Conservation (phyloP, 2,888 invertebrate species). For the Acanthosepion lycidas region DNA sequence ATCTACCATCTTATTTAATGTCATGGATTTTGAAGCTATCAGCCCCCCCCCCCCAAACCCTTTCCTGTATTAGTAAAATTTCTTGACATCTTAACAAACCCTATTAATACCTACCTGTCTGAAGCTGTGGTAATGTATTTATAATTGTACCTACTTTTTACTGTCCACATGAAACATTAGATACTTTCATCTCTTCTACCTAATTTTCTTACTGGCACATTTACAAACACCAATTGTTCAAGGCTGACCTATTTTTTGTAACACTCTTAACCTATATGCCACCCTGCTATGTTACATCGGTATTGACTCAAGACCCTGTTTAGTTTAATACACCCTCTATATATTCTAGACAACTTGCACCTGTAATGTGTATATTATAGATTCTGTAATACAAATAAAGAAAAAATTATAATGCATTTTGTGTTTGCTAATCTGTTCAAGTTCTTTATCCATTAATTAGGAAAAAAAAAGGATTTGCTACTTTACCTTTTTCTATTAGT, state of each 20-base stretch:
- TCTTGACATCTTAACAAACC: background rate
- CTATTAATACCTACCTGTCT: background rate
- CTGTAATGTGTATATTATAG: no score
- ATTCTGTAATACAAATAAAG: no score
- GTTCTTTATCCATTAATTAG: no score
- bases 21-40: no score
- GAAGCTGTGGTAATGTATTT: background rate
- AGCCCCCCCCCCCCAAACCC: no score
- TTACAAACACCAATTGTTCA: background rate
- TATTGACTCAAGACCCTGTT: background rate
- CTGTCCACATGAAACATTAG: background rate
- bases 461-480: no score
- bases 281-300: background rate
- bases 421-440: no score
- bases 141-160: background rate
- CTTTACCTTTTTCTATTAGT: no score
- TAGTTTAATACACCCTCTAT: background rate
- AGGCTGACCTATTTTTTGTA: background rate
- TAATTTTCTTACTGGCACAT: background rate
- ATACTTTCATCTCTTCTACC: background rate
- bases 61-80: background rate
- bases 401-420: no score
- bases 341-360: background rate
- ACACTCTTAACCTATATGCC: background rate
- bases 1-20: no score